Percentiles rank a stretch among this genome's conserved stretches.
Conservation (phyloP, 2,888 invertebrate species). For the Eupithecia tripunctaria region DNA sequence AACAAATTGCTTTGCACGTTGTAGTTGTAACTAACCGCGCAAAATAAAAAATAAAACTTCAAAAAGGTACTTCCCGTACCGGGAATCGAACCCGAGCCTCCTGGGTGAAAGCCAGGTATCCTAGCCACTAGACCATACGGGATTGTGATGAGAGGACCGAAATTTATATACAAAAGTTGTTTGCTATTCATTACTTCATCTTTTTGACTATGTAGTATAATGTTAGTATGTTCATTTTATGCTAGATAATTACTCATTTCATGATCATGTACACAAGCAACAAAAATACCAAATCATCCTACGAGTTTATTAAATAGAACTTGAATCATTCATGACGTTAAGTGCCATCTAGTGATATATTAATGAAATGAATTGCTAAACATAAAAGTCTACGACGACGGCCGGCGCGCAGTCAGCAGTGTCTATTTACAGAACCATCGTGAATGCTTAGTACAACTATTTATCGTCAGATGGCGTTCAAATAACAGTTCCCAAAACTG, state of each 20-base stretch:
- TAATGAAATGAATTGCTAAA: not conserved
- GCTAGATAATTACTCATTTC: not conserved
- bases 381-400: not conserved
- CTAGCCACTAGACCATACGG: constrained; percentile 89
- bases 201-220: not conserved
- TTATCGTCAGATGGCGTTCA: constrained; percentile 32
- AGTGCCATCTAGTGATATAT: not conserved
- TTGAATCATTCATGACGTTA: not conserved
- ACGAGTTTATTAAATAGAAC: not conserved
- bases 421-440: not conserved
- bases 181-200: not conserved
- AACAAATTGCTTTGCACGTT: not conserved
- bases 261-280: not conserved
- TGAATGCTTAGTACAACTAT: constrained; percentile 20
- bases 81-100: constrained; percentile 90
- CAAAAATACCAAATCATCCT: not conserved
- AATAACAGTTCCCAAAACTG: not conserved
- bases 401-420: not conserved
- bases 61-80: constrained; percentile 83
- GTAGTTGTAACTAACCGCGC: not conserved
- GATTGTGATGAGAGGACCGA: constrained; percentile 49
- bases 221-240: not conserved
- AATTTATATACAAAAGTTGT: constrained; percentile 2
- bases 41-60: not conserved
- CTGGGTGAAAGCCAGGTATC: constrained; percentile 90